Base-by-base conservation (phyloP, 2,888 invertebrate species). In the Idaea dimidiata region DNA sequence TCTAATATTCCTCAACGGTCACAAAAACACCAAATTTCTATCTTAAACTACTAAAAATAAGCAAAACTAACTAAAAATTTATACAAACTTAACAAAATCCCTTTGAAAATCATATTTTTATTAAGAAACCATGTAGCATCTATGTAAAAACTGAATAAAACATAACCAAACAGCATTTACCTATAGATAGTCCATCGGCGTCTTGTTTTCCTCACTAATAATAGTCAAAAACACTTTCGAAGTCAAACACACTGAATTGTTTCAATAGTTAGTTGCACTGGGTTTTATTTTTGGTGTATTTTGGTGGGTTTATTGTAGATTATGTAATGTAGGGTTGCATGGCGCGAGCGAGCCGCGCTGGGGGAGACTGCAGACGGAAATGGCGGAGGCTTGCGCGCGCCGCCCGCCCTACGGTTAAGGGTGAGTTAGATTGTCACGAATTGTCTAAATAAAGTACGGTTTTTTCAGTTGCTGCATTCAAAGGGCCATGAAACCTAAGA, bases 381-480 rank as follows among this genome's bases (percentile, higher is more conserved):
- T 90, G 90, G 90, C 90, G 83, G 87, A 69, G 70, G 77, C 63
- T 0, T 89, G 91, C 90, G 91, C 90, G 90, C 91, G 91, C 91
- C 84, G 80, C 78, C 86, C 89, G 89, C 90, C 90, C 89, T 82
- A 78, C 73, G 78, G 70, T 78, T 81, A 84, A 76, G 68, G 72
- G 70, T 63, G 62, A 73, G 81, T 72, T 59, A 67, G 17, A 65
- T 71, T 62, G 1, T 14, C 67, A 73, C 55, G 24, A 24, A 16
- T 54, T 1, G 10, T 16, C 54, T 8, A 17, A 53, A 33, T 57
- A 18, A 54, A 58, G n/a, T n/a, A 55, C 16, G n/a, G n/a, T n/a
- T n/a, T n/a, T n/a, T n/a, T n/a, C n/a, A n/a, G n/a, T n/a, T n/a
- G n/a, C n/a, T n/a, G n/a, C n/a, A n/a, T n/a, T n/a, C n/a, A n/a